Evolutionary conservation across 2,888 invertebrate species (phyloP), one percentile per base, ranked within the genome.

Genomic region (Lingula anatina): DNA sequence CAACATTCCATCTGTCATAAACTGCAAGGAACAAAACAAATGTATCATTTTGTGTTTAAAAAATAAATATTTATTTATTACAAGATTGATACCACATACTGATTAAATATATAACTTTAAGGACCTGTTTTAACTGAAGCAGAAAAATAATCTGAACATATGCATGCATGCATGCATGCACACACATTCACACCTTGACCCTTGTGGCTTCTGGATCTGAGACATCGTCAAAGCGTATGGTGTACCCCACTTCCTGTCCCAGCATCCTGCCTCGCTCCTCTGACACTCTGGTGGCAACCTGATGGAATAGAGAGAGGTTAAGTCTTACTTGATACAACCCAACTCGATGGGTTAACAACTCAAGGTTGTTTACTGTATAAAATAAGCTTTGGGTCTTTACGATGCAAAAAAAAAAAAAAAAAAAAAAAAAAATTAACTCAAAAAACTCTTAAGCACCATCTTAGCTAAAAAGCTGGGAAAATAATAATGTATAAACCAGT

Each of bases 1-100:
- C 25, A 99, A 75, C 51, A 97, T 88, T 0, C 97, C 97, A 79
- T 99, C 97, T 0, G 97, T 97, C 86, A 99, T 86, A 66, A 88
- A 97, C 89, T 92, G 78, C 12, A 77, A 73, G 55, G 50, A 53
- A 35, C 56, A 38, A 31, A 46, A 9, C 7, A 39, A 39, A n/a
- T 7, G 20, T 39, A 18, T 7, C 7, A 39, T 7, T 39, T 7
- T n/a, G 7, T 9, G 7, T 20, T 15, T n/a, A 53, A 23, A 18
- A 40, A 37, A 15, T 12, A 46, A 25, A 26, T 24, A 45, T n/a
- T 24, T 9, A 87, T 46, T 84, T 84, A 4, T 88, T 88, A 1
- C 80, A 80, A n/a, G 5, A 9, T 7, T 24, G 47, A 52, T 9
- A 12, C 20, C 9, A 18, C 47, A 20, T 15, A 48, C 5, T n/a